Conservation (phyloP, 2,888 invertebrate genomes). For the Watsonalla cultraria region DNA sequence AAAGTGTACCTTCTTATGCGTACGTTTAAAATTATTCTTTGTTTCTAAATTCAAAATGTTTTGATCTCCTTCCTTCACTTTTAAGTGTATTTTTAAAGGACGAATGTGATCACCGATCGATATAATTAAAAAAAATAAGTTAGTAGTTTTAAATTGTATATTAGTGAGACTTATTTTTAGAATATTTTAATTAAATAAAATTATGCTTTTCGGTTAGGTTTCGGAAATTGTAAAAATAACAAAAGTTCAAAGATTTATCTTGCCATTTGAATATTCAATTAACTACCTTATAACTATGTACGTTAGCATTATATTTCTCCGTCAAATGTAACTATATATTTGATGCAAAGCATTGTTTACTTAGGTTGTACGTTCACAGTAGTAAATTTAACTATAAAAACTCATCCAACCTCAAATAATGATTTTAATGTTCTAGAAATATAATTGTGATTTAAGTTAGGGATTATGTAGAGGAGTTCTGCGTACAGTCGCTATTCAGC, state of each 20-base stretch:
- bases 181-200: not conserved
- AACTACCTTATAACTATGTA: too few relatives aligned
- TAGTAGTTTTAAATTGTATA: not conserved
- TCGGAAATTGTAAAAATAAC: too few relatives aligned
- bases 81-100: slow-evolving; percentile 32
- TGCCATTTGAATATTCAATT: too few relatives aligned
- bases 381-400: not conserved
- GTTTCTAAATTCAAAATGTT: not conserved
- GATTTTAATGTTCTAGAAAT: too few relatives aligned
- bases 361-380: not conserved
- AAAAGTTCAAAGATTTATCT: too few relatives aligned
- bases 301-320: not conserved
- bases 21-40: not conserved
- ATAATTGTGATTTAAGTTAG: too few relatives aligned
- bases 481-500: too few relatives aligned
- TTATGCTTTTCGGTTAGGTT: too few relatives aligned
- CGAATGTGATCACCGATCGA: slow-evolving; percentile 66
- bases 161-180: not conserved
- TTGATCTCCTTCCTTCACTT: slow-evolving; percentile 12
- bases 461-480: too few relatives aligned
- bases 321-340: not conserved
- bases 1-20: too few relatives aligned
- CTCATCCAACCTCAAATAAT: too few relatives aligned
- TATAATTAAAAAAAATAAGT: slow-evolving; percentile 10
- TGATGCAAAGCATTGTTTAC: not conserved